Evolutionary conservation across 2,113 vertebrate genomes (phyloP).

Genomic region (Cervus canadensis): DNA sequence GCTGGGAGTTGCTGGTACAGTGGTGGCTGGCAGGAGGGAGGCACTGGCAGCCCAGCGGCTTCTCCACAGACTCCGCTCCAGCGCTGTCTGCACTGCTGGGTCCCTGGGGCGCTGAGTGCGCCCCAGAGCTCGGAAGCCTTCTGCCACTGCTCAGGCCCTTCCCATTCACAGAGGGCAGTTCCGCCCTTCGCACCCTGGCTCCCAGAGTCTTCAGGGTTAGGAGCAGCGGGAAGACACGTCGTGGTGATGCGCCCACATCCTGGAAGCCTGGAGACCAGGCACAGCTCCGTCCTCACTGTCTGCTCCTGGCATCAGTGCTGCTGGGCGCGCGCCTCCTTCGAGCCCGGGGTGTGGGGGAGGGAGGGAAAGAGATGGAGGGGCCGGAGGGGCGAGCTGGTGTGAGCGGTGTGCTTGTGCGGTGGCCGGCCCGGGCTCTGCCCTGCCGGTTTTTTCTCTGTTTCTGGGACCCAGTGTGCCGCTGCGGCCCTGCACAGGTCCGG

Average conservation of each 20-base stretch:
- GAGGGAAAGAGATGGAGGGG: neutral
- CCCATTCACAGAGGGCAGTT: neutral
- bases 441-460: neutral
- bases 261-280: neutral
- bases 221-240: neutral
- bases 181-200: neutral
- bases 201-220: neutral
- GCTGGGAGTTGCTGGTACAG: neutral
- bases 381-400: neutral
- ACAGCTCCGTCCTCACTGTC: neutral
- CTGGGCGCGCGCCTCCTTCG: neutral
- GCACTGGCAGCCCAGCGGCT: neutral
- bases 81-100: neutral
- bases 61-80: neutral
- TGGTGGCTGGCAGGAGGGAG: neutral
- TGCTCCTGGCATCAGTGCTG: neutral
- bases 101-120: neutral
- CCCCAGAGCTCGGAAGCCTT: neutral
- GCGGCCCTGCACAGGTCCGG: neutral
- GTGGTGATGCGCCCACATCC: neutral
- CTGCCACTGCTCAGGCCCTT: neutral
- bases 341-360: neutral
- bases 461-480: neutral
- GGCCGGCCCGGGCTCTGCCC: neutral
- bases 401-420: neutral